These are phyloP conservation scores for Lepeophtheirus nordmannii DNA, from an alignment of 2,888 invertebrate species.

Conservation along the genomic window DNA sequence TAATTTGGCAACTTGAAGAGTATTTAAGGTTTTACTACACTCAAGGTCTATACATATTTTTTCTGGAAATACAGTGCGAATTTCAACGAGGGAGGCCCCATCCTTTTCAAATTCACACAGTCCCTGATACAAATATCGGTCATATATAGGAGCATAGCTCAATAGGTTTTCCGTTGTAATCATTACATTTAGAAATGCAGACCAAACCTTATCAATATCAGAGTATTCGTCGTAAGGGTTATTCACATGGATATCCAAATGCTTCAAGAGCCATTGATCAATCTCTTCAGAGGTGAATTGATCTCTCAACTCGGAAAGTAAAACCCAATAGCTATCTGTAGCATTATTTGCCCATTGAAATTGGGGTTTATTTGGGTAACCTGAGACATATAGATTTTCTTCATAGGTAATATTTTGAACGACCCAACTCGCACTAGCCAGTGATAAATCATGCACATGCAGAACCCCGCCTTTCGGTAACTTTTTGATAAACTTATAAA, in stretches of 20 bases:
- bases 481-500: slow-evolving; percentile 47
- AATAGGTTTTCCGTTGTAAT: slow-evolving; percentile 41
- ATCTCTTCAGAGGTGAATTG: no score
- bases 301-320: slow-evolving; percentile 29
- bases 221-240: slow-evolving; percentile 29
- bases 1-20: slow-evolving; percentile 42
- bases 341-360: slow-evolving; percentile 24
- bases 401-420: slow-evolving; percentile 29
- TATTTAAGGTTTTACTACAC: not conserved
- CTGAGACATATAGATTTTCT: slow-evolving; percentile 30
- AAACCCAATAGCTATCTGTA: slow-evolving; percentile 25
- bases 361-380: slow-evolving; percentile 26
- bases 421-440: slow-evolving; percentile 29
- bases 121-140: slow-evolving; percentile 48
- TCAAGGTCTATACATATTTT: slow-evolving; percentile 28
- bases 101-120: slow-evolving; percentile 47
- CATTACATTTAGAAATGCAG: slow-evolving; percentile 44
- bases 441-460: slow-evolving; percentile 31
- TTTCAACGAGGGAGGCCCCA: slow-evolving; percentile 53
- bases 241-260: slow-evolving; percentile 16
- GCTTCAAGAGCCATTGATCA: slow-evolving; percentile 29
- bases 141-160: slow-evolving; percentile 48
- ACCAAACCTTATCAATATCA: slow-evolving; percentile 40
- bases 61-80: slow-evolving; percentile 43
- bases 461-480: slow-evolving; percentile 47